phyloP scores from a whole-genome alignment of 1,140 invertebrate genomes.

The Drosophila serrata region DNA sequence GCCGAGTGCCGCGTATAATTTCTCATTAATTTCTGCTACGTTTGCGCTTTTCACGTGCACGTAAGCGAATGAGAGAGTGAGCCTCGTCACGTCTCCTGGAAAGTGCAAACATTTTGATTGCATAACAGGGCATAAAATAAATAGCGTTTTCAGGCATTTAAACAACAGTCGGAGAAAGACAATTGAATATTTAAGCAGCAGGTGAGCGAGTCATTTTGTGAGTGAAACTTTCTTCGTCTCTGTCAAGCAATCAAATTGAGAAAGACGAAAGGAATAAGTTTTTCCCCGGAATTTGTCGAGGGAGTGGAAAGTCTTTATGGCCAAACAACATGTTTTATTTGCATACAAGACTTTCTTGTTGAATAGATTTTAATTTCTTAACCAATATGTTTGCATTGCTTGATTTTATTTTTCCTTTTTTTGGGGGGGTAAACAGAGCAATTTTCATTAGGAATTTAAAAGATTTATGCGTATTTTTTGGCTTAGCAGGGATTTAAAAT shows the following conservation, averaged over 20 bases:
- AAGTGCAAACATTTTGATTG: conserved; percentile 55
- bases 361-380: background rate
- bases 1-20: conserved; percentile 60
- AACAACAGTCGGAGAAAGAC: conserved; percentile 22
- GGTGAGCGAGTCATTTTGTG: conserved; percentile 30
- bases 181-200: conserved; percentile 51
- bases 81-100: conserved; percentile 32
- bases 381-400: background rate
- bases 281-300: background rate
- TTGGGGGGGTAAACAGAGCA: background rate
- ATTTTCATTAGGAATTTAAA: too few species aligned
- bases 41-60: conserved; percentile 69
- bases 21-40: conserved; percentile 80
- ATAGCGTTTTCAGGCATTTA: conserved; percentile 48
- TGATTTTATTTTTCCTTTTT: background rate
- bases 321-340: conserved; percentile 14
- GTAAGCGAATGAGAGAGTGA: conserved; percentile 11
- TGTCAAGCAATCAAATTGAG: conserved; percentile 24
- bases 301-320: background rate
- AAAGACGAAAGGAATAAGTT: conserved; percentile 33
- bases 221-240: conserved; percentile 14
- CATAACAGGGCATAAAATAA: conserved; percentile 51
- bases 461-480: background rate
- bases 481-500: background rate
- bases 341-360: background rate